Evolutionary conservation across 2,888 invertebrate species (phyloP).

Genomic region (Heliothis peltigera): DNA sequence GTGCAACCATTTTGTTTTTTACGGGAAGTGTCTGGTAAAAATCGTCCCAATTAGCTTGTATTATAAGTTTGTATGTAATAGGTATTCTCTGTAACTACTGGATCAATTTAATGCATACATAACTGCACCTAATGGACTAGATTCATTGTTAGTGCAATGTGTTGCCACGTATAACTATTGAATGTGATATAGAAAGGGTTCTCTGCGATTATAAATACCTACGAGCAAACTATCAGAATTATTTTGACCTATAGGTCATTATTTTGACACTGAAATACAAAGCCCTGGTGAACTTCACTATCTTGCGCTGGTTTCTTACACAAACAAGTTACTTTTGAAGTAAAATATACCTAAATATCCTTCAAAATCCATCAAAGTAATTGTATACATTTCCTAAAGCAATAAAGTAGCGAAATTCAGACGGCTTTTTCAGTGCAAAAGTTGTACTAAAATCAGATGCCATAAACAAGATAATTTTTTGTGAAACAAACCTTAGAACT

Average conservation of each 20-base stretch:
- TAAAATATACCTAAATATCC: not conserved
- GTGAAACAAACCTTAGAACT: slow-evolving; percentile 2
- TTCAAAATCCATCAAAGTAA: not conserved
- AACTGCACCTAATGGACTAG: too few relatives aligned
- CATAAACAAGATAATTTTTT: slow-evolving; percentile 32
- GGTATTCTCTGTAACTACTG: not conserved
- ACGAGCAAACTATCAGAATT: too few relatives aligned
- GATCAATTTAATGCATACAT: not conserved
- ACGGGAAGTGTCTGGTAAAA: not conserved
- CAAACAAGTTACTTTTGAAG: too few relatives aligned
- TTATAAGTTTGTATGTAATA: not conserved
- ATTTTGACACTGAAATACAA: too few relatives aligned
- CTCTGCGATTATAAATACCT: too few relatives aligned
- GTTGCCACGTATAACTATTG: too few relatives aligned
- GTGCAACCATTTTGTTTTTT: slow-evolving; percentile 11
- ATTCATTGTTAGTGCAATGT: too few relatives aligned
- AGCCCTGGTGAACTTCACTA: too few relatives aligned
- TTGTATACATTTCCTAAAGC: not conserved
- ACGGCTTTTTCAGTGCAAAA: not conserved
- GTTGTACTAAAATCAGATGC: slow-evolving; percentile 15
- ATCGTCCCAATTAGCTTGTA: not conserved
- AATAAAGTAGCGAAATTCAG: not conserved
- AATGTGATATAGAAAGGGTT: too few relatives aligned
- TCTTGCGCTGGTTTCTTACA: too few relatives aligned
- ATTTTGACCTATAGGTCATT: too few relatives aligned